Evolutionary conservation across 2,113 vertebrate genomes (phyloP).

Genomic region (Anoura caudifer): DNA sequence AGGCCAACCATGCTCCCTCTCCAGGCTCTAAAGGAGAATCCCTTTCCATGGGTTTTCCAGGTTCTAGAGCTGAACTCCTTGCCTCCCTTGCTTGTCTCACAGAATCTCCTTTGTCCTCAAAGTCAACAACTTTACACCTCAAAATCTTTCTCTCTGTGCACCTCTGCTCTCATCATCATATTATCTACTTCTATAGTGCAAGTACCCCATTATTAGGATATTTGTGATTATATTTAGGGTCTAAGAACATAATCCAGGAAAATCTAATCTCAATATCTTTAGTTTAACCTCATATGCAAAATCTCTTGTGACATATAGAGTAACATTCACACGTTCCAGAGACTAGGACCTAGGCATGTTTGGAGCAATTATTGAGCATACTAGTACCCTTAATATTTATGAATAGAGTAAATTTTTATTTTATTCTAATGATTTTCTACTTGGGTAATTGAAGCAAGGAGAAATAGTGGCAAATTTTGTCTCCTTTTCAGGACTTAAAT

Average conservation of each 20-base stretch:
- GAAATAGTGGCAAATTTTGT: neutral
- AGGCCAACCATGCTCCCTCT: fast-evolving
- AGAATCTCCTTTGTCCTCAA: neutral
- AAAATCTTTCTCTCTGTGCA: neutral
- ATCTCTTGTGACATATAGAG: neutral
- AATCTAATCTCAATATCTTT: neutral
- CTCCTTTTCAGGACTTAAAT: neutral
- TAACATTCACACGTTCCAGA: neutral
- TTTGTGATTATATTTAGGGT: neutral
- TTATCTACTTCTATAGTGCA: neutral
- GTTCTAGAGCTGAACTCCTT: fast-evolving
- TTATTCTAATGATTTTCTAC: neutral
- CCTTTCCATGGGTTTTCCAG: neutral
- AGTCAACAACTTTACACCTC: neutral
- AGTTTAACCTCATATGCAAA: neutral
- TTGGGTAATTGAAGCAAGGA: neutral
- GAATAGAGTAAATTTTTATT: neutral
- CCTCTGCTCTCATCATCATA: neutral
- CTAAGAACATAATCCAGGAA: neutral
- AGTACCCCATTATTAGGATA: neutral
- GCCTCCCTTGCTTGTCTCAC: fast-evolving
- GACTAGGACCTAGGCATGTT: neutral
- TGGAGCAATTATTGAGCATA: neutral
- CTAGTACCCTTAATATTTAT: neutral
- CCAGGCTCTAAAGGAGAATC: neutral